Evolutionary conservation across 1,140 invertebrate species (phyloP), one percentile per base, ranked within the genome.

Genomic region (Eubasilissa regina): DNA sequence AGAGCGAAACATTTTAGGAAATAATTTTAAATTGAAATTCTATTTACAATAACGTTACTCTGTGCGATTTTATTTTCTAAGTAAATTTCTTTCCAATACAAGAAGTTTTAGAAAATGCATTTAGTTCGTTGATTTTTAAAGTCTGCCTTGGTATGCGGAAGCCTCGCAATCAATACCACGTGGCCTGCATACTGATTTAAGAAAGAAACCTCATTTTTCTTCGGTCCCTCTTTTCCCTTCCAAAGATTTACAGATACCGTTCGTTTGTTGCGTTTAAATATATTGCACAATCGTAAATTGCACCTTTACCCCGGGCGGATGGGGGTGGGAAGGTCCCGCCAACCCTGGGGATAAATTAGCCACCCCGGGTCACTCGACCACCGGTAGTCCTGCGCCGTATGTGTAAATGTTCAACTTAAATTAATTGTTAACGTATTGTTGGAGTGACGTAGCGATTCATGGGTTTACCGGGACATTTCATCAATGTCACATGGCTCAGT

Each of bases 361-460:
- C 56, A 76, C 44, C 74, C 74, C 44, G n/a, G 43, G 10, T 55
- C 58, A 45, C 25, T 19, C 75, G 64, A 12, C 60, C 25, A 17
- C 43, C n/a, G 17, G 55, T 55, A 44, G 4, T 53, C 70, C 48
- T 15, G 55, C 53, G 56, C 53, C 44, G 58, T 43, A 48, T 64
- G 74, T 77, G 79, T 75, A 77, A 80, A 68, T 80, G 79, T 77
- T 72, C 75, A 76, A 77, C 75, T 73, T 73, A 77, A 80, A 80
- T 80, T 80, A 80, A 80, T 80, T 77, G 79, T 73, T 45, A 73
- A 62, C 75, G 75, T 75, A 77, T 80, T 77, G 79, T 77, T 73
- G 43, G 64, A 62, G 75, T 66, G 53, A 72, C 75, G 73, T 48
- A 53, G 48, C 48, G 17, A 56, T 76, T 70, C 47, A 35, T 48